phyloP scores from a whole-genome alignment of 1,140 invertebrate genomes.

The Procambarus virginalis region DNA sequence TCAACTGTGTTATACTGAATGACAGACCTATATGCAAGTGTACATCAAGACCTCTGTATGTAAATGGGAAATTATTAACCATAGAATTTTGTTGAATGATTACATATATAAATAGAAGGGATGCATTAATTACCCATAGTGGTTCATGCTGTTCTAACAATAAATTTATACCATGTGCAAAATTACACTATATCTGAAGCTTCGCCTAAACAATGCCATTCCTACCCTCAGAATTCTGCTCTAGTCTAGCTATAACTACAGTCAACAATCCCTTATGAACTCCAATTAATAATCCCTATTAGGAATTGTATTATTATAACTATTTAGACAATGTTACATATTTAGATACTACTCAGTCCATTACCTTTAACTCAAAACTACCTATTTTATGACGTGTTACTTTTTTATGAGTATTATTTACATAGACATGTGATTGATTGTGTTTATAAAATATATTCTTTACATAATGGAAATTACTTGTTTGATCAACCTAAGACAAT shows the following conservation, averaged over 20 bases:
- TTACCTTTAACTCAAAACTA: not conserved
- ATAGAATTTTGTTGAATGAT: not conserved
- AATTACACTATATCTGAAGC: too few relatives aligned
- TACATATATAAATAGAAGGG: not conserved
- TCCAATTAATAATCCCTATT: too few relatives aligned
- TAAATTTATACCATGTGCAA: too few relatives aligned
- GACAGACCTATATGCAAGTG: not conserved
- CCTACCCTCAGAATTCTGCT: not conserved
- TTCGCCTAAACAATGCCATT: not conserved
- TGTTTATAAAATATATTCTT: not conserved
- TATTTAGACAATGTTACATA: too few relatives aligned
- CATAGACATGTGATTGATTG: not conserved
- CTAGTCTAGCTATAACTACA: not conserved
- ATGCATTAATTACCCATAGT: not conserved
- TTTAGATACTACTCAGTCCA: not conserved
- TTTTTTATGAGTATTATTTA: not conserved
- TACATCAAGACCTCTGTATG: too few relatives aligned
- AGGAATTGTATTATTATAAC: too few relatives aligned
- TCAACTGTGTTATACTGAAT: not conserved
- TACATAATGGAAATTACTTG: not conserved
- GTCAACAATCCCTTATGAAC: too few relatives aligned
- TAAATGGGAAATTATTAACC: too few relatives aligned
- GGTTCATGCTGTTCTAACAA: too few relatives aligned
- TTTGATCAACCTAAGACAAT: not conserved
- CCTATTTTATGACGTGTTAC: not conserved